These are phyloP conservation scores for Sinocyclocheilus maitianheensis DNA, from an alignment of 2,113 vertebrate species.

Conservation along the genomic window DNA sequence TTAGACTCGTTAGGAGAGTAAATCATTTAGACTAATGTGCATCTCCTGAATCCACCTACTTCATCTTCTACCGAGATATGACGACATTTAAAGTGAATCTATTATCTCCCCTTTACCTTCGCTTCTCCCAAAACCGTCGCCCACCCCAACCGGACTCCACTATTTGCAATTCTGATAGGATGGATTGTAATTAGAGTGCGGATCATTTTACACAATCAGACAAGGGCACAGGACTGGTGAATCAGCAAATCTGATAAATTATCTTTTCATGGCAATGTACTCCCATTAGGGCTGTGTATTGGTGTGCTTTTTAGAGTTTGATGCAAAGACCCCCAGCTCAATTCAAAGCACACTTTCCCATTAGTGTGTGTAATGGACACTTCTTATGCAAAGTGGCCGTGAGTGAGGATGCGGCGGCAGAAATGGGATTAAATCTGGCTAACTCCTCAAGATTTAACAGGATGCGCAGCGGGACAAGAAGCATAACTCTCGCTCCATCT, in stretches of 20 bases:
- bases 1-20: constrained; percentile 42
- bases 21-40: constrained; percentile 52
- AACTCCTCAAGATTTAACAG: constrained; percentile 56
- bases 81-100: constrained; percentile 72
- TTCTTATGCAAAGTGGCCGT: constrained; percentile 60
- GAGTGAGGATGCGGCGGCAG: constrained; percentile 45
- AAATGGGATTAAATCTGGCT: constrained; percentile 63
- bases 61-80: constrained; percentile 45
- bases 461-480: constrained; percentile 38
- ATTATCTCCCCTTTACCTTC: constrained; percentile 68
- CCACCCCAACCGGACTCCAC: constrained; percentile 68
- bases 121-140: constrained; percentile 69
- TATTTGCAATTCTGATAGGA: constrained; percentile 77
- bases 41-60: constrained; percentile 22
- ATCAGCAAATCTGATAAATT: constrained; percentile 76
- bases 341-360: constrained; percentile 60
- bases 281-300: constrained; percentile 54
- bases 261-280: constrained; percentile 65
- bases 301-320: constrained; percentile 52
- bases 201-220: constrained; percentile 73
- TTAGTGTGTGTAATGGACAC: constrained; percentile 66
- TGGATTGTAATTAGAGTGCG: constrained; percentile 73
- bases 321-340: constrained; percentile 60
- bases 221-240: constrained; percentile 76
- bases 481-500: constrained; percentile 30